phyloP scores from a whole-genome alignment of 1,140 invertebrate species.

The Heliothis virescens region DNA sequence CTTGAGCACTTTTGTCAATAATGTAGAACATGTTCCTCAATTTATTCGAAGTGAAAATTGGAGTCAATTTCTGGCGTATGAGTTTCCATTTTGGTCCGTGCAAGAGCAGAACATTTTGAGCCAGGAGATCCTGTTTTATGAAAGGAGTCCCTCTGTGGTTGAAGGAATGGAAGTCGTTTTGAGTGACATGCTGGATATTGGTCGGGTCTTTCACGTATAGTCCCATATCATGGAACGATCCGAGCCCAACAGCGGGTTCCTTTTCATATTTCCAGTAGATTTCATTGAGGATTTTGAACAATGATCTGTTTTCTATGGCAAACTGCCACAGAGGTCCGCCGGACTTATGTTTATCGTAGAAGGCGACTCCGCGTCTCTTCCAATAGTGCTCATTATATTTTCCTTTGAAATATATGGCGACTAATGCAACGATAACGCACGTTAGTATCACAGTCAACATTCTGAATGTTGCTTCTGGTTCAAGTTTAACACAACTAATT shows the following conservation, averaged over 20 bases:
- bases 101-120: constrained; percentile 83
- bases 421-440: neutral
- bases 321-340: constrained; percentile 57
- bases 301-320: constrained; percentile 42
- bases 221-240: constrained; percentile 70
- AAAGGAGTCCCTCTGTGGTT: constrained; percentile 78
- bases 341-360: constrained; percentile 49
- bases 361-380: constrained; percentile 56
- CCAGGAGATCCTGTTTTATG: constrained; percentile 84
- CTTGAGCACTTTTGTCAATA: constrained; percentile 69
- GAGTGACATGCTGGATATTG: constrained; percentile 82
- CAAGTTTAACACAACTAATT: neutral
- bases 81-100: constrained; percentile 77
- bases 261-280: constrained; percentile 59
- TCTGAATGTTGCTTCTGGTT: neutral
- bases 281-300: constrained; percentile 55
- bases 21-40: constrained; percentile 84
- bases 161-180: constrained; percentile 82
- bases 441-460: constrained; percentile 15
- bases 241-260: constrained; percentile 69
- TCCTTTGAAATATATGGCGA: constrained; percentile 48
- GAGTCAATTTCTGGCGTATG: constrained; percentile 77
- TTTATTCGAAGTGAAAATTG: constrained; percentile 80
- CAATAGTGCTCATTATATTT: constrained; percentile 59
- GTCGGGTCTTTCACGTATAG: constrained; percentile 82